phyloP scores from a whole-genome alignment of 2,797 vertebrate genomes.

The Kryptopterus vitreolus region DNA sequence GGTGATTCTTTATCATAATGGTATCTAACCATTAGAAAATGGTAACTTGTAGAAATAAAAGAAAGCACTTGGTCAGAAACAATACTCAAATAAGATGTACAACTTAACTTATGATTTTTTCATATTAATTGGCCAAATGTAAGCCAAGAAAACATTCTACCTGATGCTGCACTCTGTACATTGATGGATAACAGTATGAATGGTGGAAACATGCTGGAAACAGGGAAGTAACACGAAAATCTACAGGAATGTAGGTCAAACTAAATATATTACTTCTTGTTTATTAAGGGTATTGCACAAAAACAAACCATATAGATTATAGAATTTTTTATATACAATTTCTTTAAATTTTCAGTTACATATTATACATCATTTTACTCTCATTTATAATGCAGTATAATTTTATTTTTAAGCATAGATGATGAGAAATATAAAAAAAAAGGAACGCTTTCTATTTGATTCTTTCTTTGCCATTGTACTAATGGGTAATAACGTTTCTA shows the following conservation, averaged over 20 bases:
- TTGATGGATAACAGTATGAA: neutral
- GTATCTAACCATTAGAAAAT: neutral
- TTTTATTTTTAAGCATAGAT: neutral
- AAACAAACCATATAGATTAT: neutral
- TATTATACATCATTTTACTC: neutral
- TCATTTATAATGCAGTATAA: neutral
- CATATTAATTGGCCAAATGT: neutral
- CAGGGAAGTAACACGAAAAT: neutral
- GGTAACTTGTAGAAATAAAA: neutral
- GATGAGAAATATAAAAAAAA: neutral
- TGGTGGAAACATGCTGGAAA: neutral
- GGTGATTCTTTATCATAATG: neutral
- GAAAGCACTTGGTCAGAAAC: neutral
- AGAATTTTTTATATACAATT: neutral
- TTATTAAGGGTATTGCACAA: slow-evolving; percentile 10
- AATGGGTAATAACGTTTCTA: neutral
- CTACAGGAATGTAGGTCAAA: neutral
- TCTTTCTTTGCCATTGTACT: neutral
- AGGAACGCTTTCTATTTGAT: neutral
- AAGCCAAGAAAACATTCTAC: neutral
- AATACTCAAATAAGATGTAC: neutral
- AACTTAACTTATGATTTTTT: neutral
- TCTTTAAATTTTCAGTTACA: neutral
- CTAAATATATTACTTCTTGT: neutral
- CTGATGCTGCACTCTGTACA: too few species aligned